phyloP scores from a whole-genome alignment of 2,797 vertebrate genomes.

The Uromys caudimaculatus region DNA sequence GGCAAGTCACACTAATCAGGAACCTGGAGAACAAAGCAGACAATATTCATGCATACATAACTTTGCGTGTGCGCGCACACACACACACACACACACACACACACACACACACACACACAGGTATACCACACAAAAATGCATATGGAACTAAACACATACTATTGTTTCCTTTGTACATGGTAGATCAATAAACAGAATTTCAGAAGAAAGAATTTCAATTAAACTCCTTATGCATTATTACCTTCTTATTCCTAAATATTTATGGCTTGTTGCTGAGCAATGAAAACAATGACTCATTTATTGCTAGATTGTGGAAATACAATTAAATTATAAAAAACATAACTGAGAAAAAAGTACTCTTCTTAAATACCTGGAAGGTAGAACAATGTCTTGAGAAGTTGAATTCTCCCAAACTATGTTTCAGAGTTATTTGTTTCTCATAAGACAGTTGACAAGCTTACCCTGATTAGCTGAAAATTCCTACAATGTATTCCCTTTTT shows the following conservation, averaged over 20 bases:
- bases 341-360: neutral
- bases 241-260: neutral
- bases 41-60: neutral
- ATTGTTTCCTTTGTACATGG: neutral
- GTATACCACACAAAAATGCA: neutral
- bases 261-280: neutral
- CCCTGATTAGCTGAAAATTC: no score
- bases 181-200: neutral
- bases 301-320: neutral
- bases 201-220: neutral
- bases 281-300: neutral
- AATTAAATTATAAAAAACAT: neutral
- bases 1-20: slow-evolving; percentile 11
- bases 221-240: neutral
- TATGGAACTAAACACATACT: neutral
- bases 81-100: neutral
- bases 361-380: neutral
- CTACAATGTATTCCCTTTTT: neutral
- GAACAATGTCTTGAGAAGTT: neutral
- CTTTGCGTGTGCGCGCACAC: neutral
- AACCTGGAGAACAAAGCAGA: neutral
- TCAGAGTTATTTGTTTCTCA: neutral
- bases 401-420: neutral
- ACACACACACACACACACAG: neutral
- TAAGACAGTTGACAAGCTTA: neutral